A percentile compares a stretch with the other conserved stretches of the same genome.
Conservation (phyloP, 2,113 vertebrate genomes). For the Pterocles orientalis region DNA sequence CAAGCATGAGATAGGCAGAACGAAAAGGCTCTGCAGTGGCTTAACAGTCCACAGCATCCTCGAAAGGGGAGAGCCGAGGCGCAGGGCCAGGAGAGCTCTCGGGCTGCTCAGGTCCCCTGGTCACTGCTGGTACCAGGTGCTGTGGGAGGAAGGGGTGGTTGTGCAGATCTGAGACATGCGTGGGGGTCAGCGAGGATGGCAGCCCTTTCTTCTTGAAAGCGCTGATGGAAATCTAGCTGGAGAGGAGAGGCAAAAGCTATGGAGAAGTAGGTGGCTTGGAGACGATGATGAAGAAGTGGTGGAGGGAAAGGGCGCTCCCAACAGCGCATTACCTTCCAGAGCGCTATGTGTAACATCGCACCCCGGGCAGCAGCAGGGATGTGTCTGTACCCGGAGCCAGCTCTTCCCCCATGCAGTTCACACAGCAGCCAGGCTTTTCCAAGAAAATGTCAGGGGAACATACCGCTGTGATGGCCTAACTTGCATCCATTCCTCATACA, state of each 20-base stretch:
- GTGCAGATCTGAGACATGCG: neutral
- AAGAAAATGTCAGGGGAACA: conserved; percentile 48
- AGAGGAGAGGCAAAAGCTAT: neutral
- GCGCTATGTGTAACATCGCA: neutral
- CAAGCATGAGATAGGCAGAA: neutral
- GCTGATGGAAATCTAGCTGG: neutral
- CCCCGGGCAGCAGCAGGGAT: neutral
- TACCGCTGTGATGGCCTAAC: neutral
- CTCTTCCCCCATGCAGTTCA: conserved; percentile 9
- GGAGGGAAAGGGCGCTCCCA: neutral
- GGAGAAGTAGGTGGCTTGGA: neutral
- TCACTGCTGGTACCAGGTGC: neutral
- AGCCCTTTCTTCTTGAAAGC: neutral
- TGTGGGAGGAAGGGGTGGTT: neutral
- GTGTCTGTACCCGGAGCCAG: neutral
- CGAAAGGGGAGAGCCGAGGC: neutral
- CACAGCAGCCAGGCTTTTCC: neutral
- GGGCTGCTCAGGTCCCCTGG: neutral
- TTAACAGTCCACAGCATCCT: neutral
- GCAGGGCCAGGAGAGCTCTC: neutral
- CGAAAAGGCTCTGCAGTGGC: neutral
- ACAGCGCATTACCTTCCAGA: neutral
- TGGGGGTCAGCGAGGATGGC: neutral
- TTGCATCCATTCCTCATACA: neutral
- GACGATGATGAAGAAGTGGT: neutral